A percentile compares a stretch with the other conserved stretches of the same genome.
phyloP scores from a whole-genome alignment of 2,113 vertebrate genomes.

The Pseudois nayaur region DNA sequence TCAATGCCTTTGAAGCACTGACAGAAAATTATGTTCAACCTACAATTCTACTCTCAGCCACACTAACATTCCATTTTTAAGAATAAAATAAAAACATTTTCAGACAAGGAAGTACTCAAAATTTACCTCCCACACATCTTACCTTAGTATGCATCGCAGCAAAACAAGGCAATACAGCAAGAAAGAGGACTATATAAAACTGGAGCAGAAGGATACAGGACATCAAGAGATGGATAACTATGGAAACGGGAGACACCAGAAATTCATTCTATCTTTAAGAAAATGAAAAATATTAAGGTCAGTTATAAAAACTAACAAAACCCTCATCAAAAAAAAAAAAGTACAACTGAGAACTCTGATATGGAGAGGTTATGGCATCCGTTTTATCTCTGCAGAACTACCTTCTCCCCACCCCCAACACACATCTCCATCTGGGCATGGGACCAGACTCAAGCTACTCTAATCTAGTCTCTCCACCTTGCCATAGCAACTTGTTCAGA shows the following conservation, averaged over 20 bases:
- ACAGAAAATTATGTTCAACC: background rate
- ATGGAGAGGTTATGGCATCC: background rate
- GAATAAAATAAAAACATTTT: background rate
- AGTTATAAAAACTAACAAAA: background rate
- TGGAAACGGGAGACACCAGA: background rate
- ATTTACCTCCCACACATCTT: background rate
- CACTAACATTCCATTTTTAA: background rate
- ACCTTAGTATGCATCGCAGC: background rate
- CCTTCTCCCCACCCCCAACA: background rate
- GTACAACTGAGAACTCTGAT: background rate
- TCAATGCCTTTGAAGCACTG: background rate
- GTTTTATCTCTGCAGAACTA: background rate
- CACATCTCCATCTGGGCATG: background rate
- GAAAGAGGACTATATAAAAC: background rate
- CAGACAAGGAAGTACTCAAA: background rate
- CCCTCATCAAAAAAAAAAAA: background rate
- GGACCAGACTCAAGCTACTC: background rate
- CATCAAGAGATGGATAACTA: background rate
- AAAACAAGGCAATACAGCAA: background rate
- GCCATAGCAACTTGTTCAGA: background rate
- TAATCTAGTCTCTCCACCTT: background rate
- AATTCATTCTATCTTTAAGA: background rate
- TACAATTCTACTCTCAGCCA: background rate
- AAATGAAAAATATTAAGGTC: background rate
- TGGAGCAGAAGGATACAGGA: background rate